These are phyloP conservation scores for Exephanes ischioxanthus DNA, from an alignment of 2,888 invertebrate species.

Conservation along the genomic window DNA sequence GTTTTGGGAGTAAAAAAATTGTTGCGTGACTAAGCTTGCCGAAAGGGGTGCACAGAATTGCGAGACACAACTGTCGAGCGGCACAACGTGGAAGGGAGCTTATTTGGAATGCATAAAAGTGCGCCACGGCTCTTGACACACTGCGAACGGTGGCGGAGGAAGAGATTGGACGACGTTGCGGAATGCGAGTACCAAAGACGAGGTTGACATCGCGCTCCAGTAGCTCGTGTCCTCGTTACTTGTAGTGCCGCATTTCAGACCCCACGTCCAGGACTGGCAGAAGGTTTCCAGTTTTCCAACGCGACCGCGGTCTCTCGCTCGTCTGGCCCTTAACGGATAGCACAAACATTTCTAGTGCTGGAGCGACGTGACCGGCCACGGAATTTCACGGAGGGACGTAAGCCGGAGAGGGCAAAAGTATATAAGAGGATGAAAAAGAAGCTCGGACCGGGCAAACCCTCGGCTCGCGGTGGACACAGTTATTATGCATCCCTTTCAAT, in stretches of 20 bases:
- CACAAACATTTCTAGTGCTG: conserved; percentile 76
- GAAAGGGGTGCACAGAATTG: neutral
- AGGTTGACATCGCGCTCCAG: conserved; percentile 55
- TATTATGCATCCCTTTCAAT: neutral
- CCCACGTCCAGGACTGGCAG: conserved; percentile 30
- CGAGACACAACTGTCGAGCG: conserved; percentile 20
- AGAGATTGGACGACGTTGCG: conserved; percentile 32
- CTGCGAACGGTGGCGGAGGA: conserved; percentile 52
- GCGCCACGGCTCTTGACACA: conserved; percentile 72
- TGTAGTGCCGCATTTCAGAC: conserved; percentile 68
- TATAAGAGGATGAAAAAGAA: conserved; percentile 3
- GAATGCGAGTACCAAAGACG: conserved; percentile 25
- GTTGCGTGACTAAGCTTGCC: neutral
- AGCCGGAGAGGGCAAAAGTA: conserved; percentile 6
- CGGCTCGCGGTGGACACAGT: neutral
- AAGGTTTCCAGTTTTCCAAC: conserved; percentile 60
- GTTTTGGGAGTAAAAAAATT: neutral
- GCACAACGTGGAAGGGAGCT: conserved; percentile 48
- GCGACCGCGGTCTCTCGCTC: conserved; percentile 49
- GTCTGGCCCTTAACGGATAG: conserved; percentile 68
- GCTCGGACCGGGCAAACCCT: neutral
- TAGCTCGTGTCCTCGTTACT: conserved; percentile 77
- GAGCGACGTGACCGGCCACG: conserved; percentile 59
- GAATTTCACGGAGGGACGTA: conserved; percentile 25
- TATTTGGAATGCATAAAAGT: conserved; percentile 76